phyloP scores from a whole-genome alignment of 2,888 invertebrate species.

The Drosophila meridiana region DNA sequence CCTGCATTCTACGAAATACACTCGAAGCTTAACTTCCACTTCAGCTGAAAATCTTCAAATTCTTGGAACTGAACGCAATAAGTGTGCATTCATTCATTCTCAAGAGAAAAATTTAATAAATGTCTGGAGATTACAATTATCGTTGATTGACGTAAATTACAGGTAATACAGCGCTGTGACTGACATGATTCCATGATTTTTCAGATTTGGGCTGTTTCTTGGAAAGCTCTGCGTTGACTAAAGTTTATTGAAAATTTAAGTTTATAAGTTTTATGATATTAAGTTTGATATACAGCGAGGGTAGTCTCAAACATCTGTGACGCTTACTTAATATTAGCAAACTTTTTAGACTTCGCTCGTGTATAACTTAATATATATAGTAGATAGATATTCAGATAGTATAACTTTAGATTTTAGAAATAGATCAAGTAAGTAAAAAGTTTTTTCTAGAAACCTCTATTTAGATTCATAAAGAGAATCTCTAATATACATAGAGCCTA shows the following conservation, averaged over 20 bases:
- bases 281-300: neutral
- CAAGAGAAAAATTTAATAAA: neutral
- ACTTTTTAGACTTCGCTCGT: neutral
- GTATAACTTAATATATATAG: neutral
- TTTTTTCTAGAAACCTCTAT: no score
- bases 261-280: neutral
- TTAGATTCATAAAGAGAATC: no score
- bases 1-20: neutral
- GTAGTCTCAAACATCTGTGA: neutral
- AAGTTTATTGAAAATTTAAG: neutral
- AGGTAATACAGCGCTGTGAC: neutral
- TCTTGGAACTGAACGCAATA: neutral
- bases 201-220: neutral
- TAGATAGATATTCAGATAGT: no score
- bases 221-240: neutral
- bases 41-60: neutral
- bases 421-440: no score
- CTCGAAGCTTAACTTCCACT: neutral
- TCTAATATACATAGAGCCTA: no score
- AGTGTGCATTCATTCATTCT: neutral
- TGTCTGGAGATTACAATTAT: neutral
- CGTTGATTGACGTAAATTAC: slow-evolving; percentile 2
- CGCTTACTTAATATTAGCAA: neutral
- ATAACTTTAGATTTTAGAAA: no score
- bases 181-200: slow-evolving; percentile 1